phyloP scores from a whole-genome alignment of 1,140 invertebrate species.

The Heliconius melpomene region DNA sequence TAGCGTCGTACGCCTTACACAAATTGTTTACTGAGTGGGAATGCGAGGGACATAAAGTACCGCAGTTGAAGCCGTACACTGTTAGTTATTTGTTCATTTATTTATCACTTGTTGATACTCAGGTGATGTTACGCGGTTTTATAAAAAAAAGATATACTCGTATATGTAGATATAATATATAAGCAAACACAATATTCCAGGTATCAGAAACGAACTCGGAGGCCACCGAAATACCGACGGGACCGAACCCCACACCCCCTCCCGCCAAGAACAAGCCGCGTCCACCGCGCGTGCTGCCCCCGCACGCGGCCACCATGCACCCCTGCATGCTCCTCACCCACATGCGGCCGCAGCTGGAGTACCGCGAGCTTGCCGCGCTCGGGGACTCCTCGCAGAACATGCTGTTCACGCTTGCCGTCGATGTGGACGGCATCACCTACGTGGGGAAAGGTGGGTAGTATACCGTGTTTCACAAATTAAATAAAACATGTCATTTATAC shows the following conservation, averaged over 20 bases:
- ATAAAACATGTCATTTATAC: too few relatives aligned
- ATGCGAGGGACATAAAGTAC: conserved; percentile 85
- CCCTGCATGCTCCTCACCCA: conserved; percentile 87
- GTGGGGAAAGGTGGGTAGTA: conserved; percentile 67
- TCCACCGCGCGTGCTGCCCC: conserved; percentile 66
- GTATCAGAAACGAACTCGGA: neutral
- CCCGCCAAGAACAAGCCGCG: neutral
- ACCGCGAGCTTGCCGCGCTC: conserved; percentile 82
- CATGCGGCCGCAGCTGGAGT: conserved; percentile 85
- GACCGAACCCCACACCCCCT: neutral
- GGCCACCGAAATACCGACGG: neutral
- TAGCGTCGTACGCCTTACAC: conserved; percentile 88
- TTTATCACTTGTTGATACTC: neutral
- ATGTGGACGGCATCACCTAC: conserved; percentile 80
- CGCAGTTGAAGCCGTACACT: conserved; percentile 77
- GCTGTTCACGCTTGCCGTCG: conserved; percentile 78
- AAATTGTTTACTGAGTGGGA: conserved; percentile 90
- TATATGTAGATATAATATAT: too few relatives aligned
- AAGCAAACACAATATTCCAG: neutral
- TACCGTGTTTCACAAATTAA: neutral
- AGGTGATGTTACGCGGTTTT: too few relatives aligned
- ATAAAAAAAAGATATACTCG: too few relatives aligned
- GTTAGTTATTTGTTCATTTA: neutral
- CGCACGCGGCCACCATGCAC: conserved; percentile 84
- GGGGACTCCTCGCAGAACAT: conserved; percentile 84